Evolutionary conservation across 2,113 vertebrate genomes (phyloP).

Genomic region (Patagioenas fasciata): DNA sequence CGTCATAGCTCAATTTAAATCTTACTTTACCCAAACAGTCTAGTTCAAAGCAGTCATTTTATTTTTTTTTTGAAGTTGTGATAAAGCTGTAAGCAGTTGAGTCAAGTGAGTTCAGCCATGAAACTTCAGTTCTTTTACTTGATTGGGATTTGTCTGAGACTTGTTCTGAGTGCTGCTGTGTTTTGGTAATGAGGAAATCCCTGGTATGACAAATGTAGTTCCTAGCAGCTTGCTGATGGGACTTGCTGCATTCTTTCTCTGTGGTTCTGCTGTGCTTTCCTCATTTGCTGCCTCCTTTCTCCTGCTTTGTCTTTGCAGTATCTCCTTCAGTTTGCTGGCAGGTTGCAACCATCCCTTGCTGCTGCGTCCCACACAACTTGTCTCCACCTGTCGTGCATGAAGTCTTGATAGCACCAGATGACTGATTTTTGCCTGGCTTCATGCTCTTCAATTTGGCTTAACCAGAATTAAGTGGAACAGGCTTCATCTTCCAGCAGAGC

Average conservation of each 20-base stretch:
- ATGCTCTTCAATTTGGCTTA: background rate
- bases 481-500: background rate
- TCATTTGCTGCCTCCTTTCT: background rate
- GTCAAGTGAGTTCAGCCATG: background rate
- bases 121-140: background rate
- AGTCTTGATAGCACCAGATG: background rate
- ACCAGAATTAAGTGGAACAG: background rate
- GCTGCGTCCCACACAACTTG: background rate
- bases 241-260: background rate
- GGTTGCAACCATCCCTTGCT: background rate
- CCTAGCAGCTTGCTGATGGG: background rate
- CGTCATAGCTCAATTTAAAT: background rate
- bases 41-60: background rate
- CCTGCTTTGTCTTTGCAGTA: background rate
- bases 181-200: background rate
- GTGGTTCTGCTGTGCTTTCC: background rate
- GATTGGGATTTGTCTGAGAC: background rate
- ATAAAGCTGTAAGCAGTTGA: constrained; percentile 1
- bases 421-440: background rate
- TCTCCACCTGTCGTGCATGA: background rate
- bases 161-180: background rate
- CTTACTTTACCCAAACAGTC: background rate
- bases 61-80: background rate
- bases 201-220: background rate
- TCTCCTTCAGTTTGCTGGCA: background rate